Percentiles rank a stretch among this genome's conserved stretches.
Conservation (phyloP, 2,797 vertebrate genomes). For the Sarcophilus harrisii region DNA sequence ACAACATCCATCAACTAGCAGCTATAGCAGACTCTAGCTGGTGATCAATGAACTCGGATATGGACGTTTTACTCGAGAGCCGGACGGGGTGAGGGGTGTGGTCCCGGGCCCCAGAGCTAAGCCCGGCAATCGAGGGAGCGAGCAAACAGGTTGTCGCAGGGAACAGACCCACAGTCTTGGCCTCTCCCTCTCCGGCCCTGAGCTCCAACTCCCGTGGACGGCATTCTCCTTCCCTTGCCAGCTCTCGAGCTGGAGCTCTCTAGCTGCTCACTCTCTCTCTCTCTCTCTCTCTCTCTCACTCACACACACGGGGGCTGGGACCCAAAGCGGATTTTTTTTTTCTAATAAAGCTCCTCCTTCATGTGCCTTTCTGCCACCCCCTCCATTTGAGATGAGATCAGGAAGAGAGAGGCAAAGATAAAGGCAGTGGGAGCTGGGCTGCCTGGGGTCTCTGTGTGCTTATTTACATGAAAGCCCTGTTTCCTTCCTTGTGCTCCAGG, state of each 20-base stretch:
- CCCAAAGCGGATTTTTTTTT: background rate
- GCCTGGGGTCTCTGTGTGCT: conserved; percentile 69
- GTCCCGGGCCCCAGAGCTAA: background rate
- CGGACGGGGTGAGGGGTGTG: conserved; percentile 35
- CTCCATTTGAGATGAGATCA: conserved; percentile 67
- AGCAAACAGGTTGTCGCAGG: background rate
- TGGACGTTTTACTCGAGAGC: conserved; percentile 16
- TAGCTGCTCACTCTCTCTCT: conserved; percentile 36
- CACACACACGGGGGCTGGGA: background rate
- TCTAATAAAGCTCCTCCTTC: background rate
- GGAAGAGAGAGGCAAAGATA: conserved; percentile 68
- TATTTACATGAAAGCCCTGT: conserved; percentile 72
- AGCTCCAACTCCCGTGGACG: background rate
- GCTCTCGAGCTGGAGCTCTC: conserved; percentile 29
- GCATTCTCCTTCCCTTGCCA: conserved; percentile 33
- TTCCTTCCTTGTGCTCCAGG: conserved; percentile 61
- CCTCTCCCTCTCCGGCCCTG: background rate
- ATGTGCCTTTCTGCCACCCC: background rate
- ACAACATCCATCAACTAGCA: conserved; percentile 49
- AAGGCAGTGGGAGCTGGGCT: conserved; percentile 72
- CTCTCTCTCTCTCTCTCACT: background rate
- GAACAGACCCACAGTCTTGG: conserved; percentile 8
- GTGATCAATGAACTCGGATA: conserved; percentile 27
- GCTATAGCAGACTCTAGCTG: background rate
- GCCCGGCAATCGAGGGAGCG: background rate